Percentiles rank a stretch among this genome's conserved stretches.
Evolutionary conservation across 2,797 vertebrate species (phyloP).

Genomic region (Esox lucius): DNA sequence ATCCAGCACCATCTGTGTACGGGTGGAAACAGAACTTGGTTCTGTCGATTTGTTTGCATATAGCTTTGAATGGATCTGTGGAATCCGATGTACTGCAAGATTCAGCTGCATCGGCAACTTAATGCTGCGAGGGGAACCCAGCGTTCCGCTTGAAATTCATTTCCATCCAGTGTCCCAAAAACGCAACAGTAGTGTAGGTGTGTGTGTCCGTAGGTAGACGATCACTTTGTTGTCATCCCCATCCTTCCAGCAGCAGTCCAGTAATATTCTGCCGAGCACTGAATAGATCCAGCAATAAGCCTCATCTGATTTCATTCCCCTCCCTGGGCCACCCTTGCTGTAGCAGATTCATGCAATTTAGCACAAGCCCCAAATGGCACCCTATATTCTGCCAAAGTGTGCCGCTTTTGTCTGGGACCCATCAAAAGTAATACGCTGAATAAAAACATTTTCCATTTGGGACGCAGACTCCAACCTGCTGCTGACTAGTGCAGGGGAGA

Average conservation of each 20-base stretch:
- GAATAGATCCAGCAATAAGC: neutral
- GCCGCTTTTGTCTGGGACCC: neutral
- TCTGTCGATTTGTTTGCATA: no score
- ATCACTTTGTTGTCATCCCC: neutral
- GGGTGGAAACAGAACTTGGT: no score
- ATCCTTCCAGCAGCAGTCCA: neutral
- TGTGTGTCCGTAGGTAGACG: neutral
- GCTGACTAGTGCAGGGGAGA: neutral
- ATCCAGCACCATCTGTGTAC: no score
- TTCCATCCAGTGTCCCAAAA: no score
- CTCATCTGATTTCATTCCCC: neutral
- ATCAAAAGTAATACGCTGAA: neutral
- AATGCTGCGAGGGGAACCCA: no score
- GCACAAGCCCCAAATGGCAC: neutral
- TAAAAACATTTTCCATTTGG: neutral
- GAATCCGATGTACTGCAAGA: no score
- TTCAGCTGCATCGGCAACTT: no score
- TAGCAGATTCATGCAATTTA: constrained; percentile 19
- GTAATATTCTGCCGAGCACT: neutral
- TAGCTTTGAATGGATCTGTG: no score
- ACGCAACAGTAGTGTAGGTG: no score
- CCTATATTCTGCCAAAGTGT: neutral
- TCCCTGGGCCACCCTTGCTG: neutral
- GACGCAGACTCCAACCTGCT: neutral
- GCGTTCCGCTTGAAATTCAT: no score